Percentiles rank a stretch among this genome's conserved stretches.
phyloP scores from a whole-genome alignment of 1,140 invertebrate species.

The Drosophila tristis region DNA sequence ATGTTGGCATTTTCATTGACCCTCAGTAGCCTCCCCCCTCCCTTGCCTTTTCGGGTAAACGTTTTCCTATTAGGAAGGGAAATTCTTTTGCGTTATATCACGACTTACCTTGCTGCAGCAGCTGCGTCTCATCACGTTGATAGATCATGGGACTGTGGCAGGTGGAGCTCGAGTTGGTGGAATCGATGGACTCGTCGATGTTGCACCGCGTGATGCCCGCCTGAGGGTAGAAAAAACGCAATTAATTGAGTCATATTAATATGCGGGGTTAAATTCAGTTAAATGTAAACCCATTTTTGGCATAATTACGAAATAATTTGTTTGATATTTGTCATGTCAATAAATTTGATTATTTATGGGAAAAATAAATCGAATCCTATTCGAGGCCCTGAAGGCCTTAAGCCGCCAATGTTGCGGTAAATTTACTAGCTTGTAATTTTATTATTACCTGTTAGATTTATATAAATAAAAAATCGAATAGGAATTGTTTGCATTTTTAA shows the following conservation, averaged over 20 bases:
- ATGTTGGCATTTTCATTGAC: slow-evolving; percentile 74
- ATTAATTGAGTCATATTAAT: not conserved
- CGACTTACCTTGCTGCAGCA: slow-evolving; percentile 77
- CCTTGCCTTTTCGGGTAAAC: slow-evolving; percentile 17
- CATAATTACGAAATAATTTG: no score
- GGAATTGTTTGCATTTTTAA: no score
- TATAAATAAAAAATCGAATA: no score
- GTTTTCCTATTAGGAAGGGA: slow-evolving; percentile 24
- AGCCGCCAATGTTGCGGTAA: no score
- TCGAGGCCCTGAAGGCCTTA: no score
- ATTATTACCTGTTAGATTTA: no score
- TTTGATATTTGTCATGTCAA: no score
- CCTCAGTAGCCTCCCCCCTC: slow-evolving; percentile 25
- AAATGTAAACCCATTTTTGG: not conserved
- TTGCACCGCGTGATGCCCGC: slow-evolving; percentile 83
- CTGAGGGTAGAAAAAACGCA: slow-evolving; percentile 32
- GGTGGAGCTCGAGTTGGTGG: slow-evolving; percentile 81
- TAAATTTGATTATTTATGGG: no score
- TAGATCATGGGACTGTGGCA: slow-evolving; percentile 83
- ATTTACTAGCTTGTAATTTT: no score
- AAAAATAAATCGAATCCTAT: not conserved
- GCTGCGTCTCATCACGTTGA: slow-evolving; percentile 81
- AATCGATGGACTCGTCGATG: slow-evolving; percentile 82
- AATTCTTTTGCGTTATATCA: slow-evolving; percentile 4
- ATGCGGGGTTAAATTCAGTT: not conserved